Base-by-base conservation (phyloP, 2,113 vertebrate species). In the Pipra filicauda region DNA sequence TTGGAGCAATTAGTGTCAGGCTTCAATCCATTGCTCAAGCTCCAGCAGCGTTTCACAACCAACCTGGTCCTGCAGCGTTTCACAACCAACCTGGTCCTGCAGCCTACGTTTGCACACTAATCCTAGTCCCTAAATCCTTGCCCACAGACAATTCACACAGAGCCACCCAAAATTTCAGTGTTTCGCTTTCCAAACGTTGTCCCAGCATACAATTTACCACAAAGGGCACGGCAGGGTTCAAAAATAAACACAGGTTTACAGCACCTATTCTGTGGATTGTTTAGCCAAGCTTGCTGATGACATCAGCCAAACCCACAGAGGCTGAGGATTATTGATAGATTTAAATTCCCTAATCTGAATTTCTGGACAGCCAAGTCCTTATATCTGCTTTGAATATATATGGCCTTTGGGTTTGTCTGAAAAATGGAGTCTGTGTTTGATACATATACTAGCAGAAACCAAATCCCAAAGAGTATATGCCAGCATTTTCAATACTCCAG, bases 211-310 rank as follows among this genome's bases (percentile, higher is more conserved):
- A 24, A 55, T 37, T 89, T 51, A 27, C 81, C 65, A 72, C 61
- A 72, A 75, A 96, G 65, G 88, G 74, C 81, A 87, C 2, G 27
- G 57, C 66, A 94, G 66, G 26, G n/a, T 37, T 72, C 43, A 85
- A 78, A 94, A 85, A 78, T 52, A 85, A 91, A 87, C 76, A 88
- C 46, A 74, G 92, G 35, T 88, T 91, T 49, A 51, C 62, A 75
- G 88, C 58, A 85, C 66, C 85, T 94, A n/a, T 87, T 93, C 41
- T 61, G 74, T 55, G 64, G 39, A 30, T 28, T 27, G 62, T 5
- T 30, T 65, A 93, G 82, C 58, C 88, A 64, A 90, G 66, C 62
- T 69, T 37, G 74, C 70, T 76, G 59, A 48, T 81, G 65, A 77
- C 76, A 77, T 66, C 55, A 80, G 88, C 81, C 88, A 93, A 89